phyloP scores from a whole-genome alignment of 2,113 vertebrate genomes.

The Brachionichthys hirsutus region DNA sequence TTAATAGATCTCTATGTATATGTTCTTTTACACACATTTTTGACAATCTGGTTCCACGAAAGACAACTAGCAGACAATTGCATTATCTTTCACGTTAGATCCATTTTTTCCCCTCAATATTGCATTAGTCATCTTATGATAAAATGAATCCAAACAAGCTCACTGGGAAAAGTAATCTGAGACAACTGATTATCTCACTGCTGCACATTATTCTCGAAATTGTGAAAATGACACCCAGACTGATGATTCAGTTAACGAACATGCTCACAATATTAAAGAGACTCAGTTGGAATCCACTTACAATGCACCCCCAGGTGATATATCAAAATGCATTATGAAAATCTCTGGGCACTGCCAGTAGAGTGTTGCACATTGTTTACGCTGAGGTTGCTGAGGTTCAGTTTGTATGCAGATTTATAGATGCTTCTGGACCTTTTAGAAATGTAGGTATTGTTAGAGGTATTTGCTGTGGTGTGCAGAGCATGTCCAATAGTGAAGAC shows the following conservation, averaged over 20 bases:
- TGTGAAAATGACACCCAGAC: constrained; percentile 42
- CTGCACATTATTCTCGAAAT: too few species aligned
- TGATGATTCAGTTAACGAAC: constrained; percentile 51
- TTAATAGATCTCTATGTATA: too few species aligned
- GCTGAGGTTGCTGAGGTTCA: constrained; percentile 9
- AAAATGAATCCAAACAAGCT: constrained; percentile 43
- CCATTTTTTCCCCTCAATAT: background rate
- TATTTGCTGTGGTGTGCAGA: constrained; percentile 6
- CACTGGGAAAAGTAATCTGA: constrained; percentile 31
- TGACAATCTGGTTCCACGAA: too few species aligned
- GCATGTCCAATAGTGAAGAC: constrained; percentile 1
- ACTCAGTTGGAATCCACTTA: constrained; percentile 11
- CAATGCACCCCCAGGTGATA: constrained; percentile 18
- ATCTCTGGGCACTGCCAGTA: background rate
- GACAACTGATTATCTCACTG: constrained; percentile 10
- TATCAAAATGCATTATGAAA: constrained; percentile 18
- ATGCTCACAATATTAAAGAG: constrained; percentile 41
- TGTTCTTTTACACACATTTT: too few species aligned
- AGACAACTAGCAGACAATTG: too few species aligned
- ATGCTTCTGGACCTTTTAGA: constrained; percentile 5
- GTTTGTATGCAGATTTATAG: constrained; percentile 14
- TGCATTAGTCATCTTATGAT: constrained; percentile 17
- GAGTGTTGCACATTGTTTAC: constrained; percentile 23
- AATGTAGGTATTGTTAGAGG: background rate
- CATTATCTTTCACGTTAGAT: too few species aligned